Evolutionary conservation across 1,140 invertebrate genomes (phyloP), one percentile per base, ranked within the genome.

Genomic region (Leptinotarsa defecta): DNA sequence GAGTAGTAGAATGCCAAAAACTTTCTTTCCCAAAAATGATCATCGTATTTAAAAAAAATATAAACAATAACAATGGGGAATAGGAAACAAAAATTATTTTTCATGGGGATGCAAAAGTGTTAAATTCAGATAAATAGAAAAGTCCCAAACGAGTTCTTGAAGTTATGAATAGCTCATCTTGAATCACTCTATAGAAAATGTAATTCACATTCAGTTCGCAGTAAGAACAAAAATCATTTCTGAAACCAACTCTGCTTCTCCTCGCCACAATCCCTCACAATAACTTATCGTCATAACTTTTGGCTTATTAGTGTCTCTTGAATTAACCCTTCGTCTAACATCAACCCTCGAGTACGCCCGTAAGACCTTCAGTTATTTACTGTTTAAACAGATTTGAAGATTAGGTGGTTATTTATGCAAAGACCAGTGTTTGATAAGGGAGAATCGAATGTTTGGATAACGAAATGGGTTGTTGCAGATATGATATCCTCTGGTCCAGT

Each of bases 321-420:
- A 61, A 71, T 71, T 71, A 62, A 71, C 70, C 70, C 70, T 71
- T 71, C 70, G 49, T 71, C 70, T 71, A 68, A 68, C 24, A 27
- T 61, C 27, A 49, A 22, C 52, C 49, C 70, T n/a, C 52, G 52
- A 57, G 52, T 57, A 19, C 15, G 3, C n/a, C n/a, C n/a, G 13
- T 57, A 57, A 57, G 52, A 57, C 52, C 52, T 57, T 57, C 52
- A 19, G 17, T 57, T 57, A 57, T 71, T 71, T 71, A 34, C 70
- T 62, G 57, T 57, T 22, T 62, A 71, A 71, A 71, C 69, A 61
- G 57, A 71, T 71, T 11, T 49, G 24, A 8, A 68, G 67, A 68
- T 68, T 43, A 43, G 43, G 43, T 68, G 34, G 43, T 43, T 68
- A 68, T 68, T 68, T 48, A 68, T 68, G 67, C 24, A 43, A 43